A percentile compares a stretch with the other conserved stretches of the same genome.
Conservation (phyloP, 1,140 invertebrate species). For the Drosophila bocki region DNA sequence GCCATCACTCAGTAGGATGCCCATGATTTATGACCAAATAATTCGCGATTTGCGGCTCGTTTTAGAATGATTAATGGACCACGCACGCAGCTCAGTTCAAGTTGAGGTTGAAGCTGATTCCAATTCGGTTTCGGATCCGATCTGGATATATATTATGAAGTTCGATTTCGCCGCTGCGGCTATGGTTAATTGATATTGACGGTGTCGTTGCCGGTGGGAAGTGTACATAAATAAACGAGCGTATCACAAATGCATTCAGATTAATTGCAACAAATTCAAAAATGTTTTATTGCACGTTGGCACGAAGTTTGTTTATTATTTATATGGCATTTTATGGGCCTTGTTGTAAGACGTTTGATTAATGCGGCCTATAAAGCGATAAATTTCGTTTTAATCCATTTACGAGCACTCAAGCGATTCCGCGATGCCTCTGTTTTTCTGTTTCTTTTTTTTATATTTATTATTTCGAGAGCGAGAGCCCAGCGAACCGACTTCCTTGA, state of each 20-base stretch:
- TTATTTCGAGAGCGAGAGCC: conserved; percentile 26
- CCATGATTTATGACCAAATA: conserved; percentile 69
- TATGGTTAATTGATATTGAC: conserved; percentile 49
- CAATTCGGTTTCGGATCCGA: conserved; percentile 5
- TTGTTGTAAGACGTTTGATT: conserved; percentile 68
- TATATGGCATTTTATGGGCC: conserved; percentile 60
- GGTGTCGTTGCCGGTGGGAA: conserved; percentile 32
- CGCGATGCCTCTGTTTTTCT: conserved; percentile 25
- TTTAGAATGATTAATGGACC: conserved; percentile 52
- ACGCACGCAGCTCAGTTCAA: conserved; percentile 40
- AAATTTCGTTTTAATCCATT: conserved; percentile 74
- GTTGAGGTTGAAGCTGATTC: conserved; percentile 16
- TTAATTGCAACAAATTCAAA: conserved; percentile 61
- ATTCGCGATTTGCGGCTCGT: conserved; percentile 48
- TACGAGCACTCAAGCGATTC: conserved; percentile 69
- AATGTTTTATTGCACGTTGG: conserved; percentile 53
- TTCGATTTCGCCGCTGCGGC: conserved; percentile 12
- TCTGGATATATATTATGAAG: conserved; percentile 13
- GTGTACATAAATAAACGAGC: conserved; percentile 47
- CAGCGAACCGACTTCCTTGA: conserved; percentile 80
- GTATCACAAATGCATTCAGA: conserved; percentile 45
- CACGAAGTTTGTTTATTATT: conserved; percentile 60
- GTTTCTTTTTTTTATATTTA: conserved; percentile 18
- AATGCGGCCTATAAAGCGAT: conserved; percentile 64
- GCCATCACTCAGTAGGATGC: conserved; percentile 80